Evolutionary conservation across 1,140 invertebrate species (phyloP).

Genomic region (Matsumurasca onukii): DNA sequence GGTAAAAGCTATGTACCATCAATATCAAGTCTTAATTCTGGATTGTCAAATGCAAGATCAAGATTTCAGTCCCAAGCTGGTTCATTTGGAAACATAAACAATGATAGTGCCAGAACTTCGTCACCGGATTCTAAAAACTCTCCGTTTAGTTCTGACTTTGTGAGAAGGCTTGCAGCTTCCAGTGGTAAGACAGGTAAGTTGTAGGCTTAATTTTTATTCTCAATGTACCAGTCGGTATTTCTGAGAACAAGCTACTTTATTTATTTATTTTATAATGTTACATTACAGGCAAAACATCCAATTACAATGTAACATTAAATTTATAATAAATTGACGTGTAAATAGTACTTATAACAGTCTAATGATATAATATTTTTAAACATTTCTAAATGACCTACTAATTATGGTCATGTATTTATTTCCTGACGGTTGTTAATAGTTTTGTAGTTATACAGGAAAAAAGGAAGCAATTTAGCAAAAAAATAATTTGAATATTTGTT

Average conservation of each 20-base stretch:
- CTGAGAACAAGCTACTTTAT: neutral
- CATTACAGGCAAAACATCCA: too few relatives aligned
- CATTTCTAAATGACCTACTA: too few relatives aligned
- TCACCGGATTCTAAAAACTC: slow-evolving; percentile 6
- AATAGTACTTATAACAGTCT: neutral
- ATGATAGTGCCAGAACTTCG: neutral
- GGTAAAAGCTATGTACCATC: too few relatives aligned
- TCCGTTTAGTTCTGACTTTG: slow-evolving; percentile 37
- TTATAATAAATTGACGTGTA: neutral
- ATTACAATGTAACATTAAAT: too few relatives aligned
- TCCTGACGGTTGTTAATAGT: neutral
- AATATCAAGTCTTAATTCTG: neutral
- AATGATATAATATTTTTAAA: neutral
- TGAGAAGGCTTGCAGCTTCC: slow-evolving; percentile 28
- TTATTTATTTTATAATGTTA: too few relatives aligned
- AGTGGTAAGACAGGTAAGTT: slow-evolving; percentile 21
- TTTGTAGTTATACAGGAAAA: slow-evolving; percentile 1
- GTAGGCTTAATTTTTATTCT: neutral
- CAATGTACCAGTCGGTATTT: neutral
- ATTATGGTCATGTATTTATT: neutral
- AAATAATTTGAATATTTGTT: too few relatives aligned
- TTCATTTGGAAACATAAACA: neutral
- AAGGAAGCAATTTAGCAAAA: too few relatives aligned
- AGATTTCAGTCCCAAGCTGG: slow-evolving; percentile 13
- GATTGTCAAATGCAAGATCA: neutral